Base-by-base conservation (phyloP, 2,113 vertebrate species). In the Coptodon rendalli region DNA sequence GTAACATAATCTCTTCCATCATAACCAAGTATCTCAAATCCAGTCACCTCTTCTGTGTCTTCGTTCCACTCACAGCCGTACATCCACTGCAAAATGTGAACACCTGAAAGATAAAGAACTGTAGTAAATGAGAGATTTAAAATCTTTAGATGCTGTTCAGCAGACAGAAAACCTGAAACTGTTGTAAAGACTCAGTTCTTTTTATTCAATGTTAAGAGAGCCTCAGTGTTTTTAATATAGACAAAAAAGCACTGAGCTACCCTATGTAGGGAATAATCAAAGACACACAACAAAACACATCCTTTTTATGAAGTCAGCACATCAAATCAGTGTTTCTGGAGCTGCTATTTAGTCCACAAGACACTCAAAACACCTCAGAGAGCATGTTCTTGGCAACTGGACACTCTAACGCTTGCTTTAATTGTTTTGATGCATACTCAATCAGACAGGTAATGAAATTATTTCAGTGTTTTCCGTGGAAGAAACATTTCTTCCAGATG, bases 331-430 rank as follows among this genome's bases (percentile, higher is more conserved):
- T 27, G 22, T 59, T 59, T 16, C 13, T 59, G 24, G 13, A 59
- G 27, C 27, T 31, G 56, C 7, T 31, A 31, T 59, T 59, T 29
- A 57, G 11, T 57, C 56, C 24, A 57, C 27, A 59, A 9, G 7
- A 59, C 1, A 31, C 56, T 16, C 56, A 59, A 31, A 59, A 17
- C 27, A 17, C 14, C 56, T 59, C 14, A 17, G 56, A 0, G 27
- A 59, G 56, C 54, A 56, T 0, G 11, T 0, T 56, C 11, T 56
- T 29, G 27, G 13, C 1, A 29, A 59, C 0, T 59, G 2, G 56
- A 59, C 56, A 29, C 1, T 6, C 13, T 3, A 59, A 9, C 7
- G 1, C 1, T 29, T 59, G 27, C 27, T 59, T 59, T 9, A 29
- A 27, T 27, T 56, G 54, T 56, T 24, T 56, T 56, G 54, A 56